phyloP scores from a whole-genome alignment of 2,113 vertebrate species.

The Accipiter virgatus region DNA sequence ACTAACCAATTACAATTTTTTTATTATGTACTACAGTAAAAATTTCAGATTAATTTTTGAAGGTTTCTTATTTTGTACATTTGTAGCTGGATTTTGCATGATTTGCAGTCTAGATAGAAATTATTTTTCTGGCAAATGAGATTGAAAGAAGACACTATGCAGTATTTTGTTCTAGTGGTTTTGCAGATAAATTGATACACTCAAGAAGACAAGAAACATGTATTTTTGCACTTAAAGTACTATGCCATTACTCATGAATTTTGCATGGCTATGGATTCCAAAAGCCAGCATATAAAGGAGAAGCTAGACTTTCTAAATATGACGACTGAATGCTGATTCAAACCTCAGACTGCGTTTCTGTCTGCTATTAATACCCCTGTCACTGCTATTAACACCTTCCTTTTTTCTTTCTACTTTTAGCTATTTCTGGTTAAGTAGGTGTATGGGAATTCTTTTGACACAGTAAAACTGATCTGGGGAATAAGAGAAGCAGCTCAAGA shows the following conservation, averaged over 20 bases:
- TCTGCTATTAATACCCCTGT: background rate
- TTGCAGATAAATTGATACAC: background rate
- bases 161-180: background rate
- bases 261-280: conserved; percentile 26
- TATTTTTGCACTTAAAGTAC: background rate
- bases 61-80: background rate
- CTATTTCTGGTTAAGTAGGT: conserved; percentile 8
- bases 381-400: background rate
- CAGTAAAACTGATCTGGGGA: background rate
- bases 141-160: background rate
- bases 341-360: background rate
- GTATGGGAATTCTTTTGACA: background rate
- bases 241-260: conserved; percentile 20
- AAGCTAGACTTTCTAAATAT: background rate
- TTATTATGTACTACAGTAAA: background rate
- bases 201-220: background rate
- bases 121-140: background rate
- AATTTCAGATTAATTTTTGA: background rate
- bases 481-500: background rate
- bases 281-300: background rate
- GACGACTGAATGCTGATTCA: conserved; percentile 8
- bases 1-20: background rate
- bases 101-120: background rate
- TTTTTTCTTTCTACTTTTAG: background rate
- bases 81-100: background rate